phyloP scores from a whole-genome alignment of 2,797 vertebrate species.

The Megaceryle alcyon region DNA sequence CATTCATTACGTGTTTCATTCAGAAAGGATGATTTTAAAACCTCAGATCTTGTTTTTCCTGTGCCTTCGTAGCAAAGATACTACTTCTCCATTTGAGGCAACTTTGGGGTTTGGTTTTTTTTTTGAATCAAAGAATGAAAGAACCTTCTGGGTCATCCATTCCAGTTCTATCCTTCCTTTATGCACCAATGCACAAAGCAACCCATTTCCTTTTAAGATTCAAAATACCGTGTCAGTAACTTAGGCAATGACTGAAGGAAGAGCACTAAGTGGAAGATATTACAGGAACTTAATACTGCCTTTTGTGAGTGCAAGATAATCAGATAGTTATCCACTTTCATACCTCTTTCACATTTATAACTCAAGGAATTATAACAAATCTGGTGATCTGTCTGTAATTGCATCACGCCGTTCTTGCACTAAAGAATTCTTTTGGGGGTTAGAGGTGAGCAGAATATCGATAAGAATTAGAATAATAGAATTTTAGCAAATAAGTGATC shows the following conservation, averaged over 20 bases:
- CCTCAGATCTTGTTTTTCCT: not conserved
- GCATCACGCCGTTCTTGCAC: not conserved
- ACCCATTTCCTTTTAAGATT: slow-evolving; percentile 5
- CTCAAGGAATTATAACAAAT: not conserved
- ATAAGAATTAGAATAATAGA: not conserved
- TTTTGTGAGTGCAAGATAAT: slow-evolving; percentile 24
- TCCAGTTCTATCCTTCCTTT: not conserved
- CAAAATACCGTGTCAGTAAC: not conserved
- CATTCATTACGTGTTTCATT: not conserved
- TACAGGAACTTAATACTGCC: not conserved
- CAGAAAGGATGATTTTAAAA: not conserved
- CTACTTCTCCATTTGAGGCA: not conserved
- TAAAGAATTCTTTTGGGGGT: not conserved
- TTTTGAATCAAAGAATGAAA: not conserved
- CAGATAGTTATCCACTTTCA: slow-evolving; percentile 1
- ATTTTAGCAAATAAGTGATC: not conserved
- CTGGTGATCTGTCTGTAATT: not conserved
- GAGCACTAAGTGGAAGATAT: not conserved
- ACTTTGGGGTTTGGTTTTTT: not conserved
- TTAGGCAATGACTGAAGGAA: not conserved
- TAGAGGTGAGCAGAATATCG: slow-evolving; percentile 12
- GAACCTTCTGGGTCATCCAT: not conserved
- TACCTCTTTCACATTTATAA: not conserved
- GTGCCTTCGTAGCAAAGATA: not conserved
- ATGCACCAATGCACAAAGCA: not conserved